Evolutionary conservation across 30 jellyfish, hydroid and myxozoan species (phyloP).

Genomic region (Nemopilema nomurai): DNA sequence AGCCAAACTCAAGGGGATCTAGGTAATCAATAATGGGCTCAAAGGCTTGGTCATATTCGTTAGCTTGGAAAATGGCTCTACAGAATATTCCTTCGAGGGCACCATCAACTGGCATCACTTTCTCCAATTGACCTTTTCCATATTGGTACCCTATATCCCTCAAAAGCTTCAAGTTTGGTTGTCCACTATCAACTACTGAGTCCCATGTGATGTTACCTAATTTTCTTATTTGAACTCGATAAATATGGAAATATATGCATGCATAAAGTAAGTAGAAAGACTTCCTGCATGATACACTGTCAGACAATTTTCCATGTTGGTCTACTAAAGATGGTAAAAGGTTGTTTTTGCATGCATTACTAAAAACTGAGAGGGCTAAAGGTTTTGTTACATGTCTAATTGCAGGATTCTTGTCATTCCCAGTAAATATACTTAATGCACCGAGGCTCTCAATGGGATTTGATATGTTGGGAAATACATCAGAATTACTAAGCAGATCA

Average conservation of each 20-base stretch:
- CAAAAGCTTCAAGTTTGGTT: slow-evolving; percentile 38
- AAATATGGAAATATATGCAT: slow-evolving; percentile 25
- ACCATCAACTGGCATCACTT: slow-evolving; percentile 33
- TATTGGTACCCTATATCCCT: slow-evolving; percentile 45
- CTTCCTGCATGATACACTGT: slow-evolving; percentile 5
- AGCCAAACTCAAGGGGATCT: slow-evolving; percentile 25
- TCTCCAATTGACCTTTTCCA: slow-evolving; percentile 23
- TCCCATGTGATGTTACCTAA: slow-evolving; percentile 34
- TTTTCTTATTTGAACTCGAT: slow-evolving; percentile 20
- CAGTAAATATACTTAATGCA: slow-evolving; percentile 30
- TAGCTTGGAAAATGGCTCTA: slow-evolving; percentile 31
- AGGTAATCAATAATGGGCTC: not conserved
- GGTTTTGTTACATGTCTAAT: slow-evolving; percentile 20
- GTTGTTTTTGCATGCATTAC: slow-evolving; percentile 18
- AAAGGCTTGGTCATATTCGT: slow-evolving; percentile 46
- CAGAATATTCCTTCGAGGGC: slow-evolving; percentile 17
- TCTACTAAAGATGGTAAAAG: slow-evolving; percentile 13
- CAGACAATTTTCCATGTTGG: slow-evolving; percentile 1
- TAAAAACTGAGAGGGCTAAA: not conserved
- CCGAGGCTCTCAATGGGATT: slow-evolving; percentile 28
- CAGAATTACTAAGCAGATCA: not conserved
- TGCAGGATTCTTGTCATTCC: slow-evolving; percentile 42
- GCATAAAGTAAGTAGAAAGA: slow-evolving; percentile 3
- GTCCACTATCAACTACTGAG: slow-evolving; percentile 5
- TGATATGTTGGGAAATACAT: not conserved